These are phyloP conservation scores for Phylloscopus whistleri DNA, from an alignment of 2,113 vertebrate genomes.

Conservation along the genomic window DNA sequence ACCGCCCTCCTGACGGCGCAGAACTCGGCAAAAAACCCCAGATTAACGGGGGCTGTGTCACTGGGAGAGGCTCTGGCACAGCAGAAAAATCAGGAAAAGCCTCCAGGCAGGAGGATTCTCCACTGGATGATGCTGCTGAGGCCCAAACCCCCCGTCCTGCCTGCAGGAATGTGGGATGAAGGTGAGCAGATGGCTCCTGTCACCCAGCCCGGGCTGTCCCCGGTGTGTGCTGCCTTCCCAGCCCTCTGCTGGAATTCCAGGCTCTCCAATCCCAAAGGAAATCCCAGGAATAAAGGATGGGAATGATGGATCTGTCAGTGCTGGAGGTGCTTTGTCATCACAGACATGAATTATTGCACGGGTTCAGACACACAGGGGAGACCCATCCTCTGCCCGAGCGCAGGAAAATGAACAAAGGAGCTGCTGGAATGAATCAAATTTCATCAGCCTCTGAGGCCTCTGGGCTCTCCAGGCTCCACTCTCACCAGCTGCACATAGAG, in stretches of 20 bases:
- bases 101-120: not conserved
- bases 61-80: not conserved
- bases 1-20: not conserved
- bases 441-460: not conserved
- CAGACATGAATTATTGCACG: not conserved
- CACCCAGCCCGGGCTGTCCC: not conserved
- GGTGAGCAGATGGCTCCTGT: not conserved
- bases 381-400: not conserved
- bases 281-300: not conserved
- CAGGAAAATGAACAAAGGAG: not conserved
- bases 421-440: not conserved
- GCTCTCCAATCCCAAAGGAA: not conserved
- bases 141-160: not conserved
- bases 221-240: too few relatives aligned
- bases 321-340: not conserved
- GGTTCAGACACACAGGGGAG: not conserved
- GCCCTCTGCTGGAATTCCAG: not conserved
- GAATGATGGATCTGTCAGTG: not conserved
- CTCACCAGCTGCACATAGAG: not conserved
- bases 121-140: not conserved
- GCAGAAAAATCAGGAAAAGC: not conserved
- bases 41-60: not conserved
- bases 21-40: not conserved
- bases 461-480: not conserved
- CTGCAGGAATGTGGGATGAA: not conserved